These are phyloP conservation scores for Leptinotarsa juncta DNA, from an alignment of 2,888 invertebrate genomes.

Conservation along the genomic window DNA sequence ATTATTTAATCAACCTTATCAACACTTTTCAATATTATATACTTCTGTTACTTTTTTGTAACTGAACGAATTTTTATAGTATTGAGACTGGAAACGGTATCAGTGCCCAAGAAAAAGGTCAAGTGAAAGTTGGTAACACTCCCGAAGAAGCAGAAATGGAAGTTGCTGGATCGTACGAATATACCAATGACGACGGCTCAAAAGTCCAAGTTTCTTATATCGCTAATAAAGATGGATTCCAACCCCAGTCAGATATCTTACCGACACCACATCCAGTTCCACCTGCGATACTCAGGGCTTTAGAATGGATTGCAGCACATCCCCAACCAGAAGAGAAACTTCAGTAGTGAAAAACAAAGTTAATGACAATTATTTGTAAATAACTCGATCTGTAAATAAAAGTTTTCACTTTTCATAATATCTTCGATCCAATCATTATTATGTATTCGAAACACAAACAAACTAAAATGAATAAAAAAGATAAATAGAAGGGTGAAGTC, in stretches of 20 bases:
- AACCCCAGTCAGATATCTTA: conserved; percentile 77
- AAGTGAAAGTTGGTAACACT: conserved; percentile 12
- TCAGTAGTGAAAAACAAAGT: not conserved
- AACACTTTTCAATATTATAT: no score
- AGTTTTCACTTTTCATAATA: not conserved
- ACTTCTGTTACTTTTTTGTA: no score
- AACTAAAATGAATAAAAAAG: no score
- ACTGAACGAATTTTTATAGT: not conserved
- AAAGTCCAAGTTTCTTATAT: conserved; percentile 68
- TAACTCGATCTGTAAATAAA: not conserved
- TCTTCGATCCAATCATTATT: no score
- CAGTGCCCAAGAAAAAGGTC: conserved; percentile 21
- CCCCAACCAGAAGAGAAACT: conserved; percentile 53
- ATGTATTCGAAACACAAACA: no score
- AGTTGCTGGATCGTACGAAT: conserved; percentile 32
- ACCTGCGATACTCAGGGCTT: conserved; percentile 73
- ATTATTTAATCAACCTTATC: no score
- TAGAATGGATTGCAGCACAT: conserved; percentile 69
- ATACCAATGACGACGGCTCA: conserved; percentile 48
- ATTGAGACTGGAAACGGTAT: conserved; percentile 22
- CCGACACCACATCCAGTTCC: conserved; percentile 85
- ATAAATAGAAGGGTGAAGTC: no score
- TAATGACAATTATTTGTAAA: not conserved
- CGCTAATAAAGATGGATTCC: conserved; percentile 78
- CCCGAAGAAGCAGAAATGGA: conserved; percentile 19